phyloP scores from a whole-genome alignment of 2,113 vertebrate species.

The Pteronura brasiliensis region DNA sequence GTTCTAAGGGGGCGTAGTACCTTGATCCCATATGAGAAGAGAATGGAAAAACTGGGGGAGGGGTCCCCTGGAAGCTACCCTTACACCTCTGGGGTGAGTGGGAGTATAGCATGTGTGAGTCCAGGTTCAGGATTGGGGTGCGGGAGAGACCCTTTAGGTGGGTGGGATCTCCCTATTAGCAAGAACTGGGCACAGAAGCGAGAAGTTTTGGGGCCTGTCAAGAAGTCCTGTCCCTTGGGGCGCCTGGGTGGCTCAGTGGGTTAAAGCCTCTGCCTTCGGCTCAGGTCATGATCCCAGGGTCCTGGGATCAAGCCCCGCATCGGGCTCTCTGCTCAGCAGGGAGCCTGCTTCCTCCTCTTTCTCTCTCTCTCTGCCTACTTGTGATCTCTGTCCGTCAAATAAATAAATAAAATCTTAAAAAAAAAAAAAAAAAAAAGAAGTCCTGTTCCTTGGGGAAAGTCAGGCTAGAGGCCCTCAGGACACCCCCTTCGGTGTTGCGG shows the following conservation, averaged over 20 bases:
- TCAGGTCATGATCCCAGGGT: too few species aligned
- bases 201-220: background rate
- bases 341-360: too few species aligned
- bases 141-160: background rate
- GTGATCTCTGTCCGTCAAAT: too few species aligned
- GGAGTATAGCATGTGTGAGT: background rate
- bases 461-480: background rate
- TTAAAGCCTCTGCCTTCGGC: too few species aligned
- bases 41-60: background rate
- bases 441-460: background rate
- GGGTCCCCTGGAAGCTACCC: background rate
- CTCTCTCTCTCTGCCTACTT: too few species aligned
- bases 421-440: background rate
- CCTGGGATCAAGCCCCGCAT: too few species aligned
- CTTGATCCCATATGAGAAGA: background rate
- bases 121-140: background rate
- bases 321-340: too few species aligned
- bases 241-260: too few species aligned
- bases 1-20: background rate
- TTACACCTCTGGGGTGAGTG: background rate
- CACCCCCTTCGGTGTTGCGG: accelerated
- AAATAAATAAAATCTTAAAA: too few species aligned
- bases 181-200: background rate
- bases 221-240: background rate
- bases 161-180: background rate